A percentile compares a stretch with the other conserved stretches of the same genome.
These are phyloP conservation scores for Choloepus hoffmanni DNA, from an alignment of 2,113 vertebrate species.

Conservation along the genomic window DNA sequence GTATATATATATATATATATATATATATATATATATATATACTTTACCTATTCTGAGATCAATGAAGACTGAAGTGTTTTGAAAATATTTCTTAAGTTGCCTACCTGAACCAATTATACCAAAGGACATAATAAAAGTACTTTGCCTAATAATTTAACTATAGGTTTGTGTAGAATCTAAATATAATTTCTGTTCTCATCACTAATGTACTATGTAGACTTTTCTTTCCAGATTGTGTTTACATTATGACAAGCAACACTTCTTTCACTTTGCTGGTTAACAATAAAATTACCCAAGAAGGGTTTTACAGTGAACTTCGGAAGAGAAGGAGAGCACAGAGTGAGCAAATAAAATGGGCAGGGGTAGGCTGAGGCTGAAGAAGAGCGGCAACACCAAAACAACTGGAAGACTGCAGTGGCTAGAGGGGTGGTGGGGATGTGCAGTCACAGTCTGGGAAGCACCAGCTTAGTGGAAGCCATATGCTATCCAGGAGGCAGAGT, in stretches of 20 bases:
- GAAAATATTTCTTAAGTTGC: slow-evolving; percentile 27
- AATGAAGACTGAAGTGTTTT: slow-evolving; percentile 13
- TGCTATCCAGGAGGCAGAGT: background rate
- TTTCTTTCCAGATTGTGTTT: slow-evolving; percentile 49
- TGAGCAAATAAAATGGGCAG: background rate
- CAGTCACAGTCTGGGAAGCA: background rate
- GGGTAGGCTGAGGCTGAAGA: background rate
- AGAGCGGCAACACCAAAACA: background rate
- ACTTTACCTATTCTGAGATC: slow-evolving; percentile 21
- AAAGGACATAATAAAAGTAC: slow-evolving; percentile 12
- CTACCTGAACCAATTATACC: background rate
- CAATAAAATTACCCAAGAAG: background rate
- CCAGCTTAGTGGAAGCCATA: background rate
- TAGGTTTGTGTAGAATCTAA: slow-evolving; percentile 8
- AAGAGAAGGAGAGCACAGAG: background rate
- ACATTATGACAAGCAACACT: background rate
- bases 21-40: background rate
- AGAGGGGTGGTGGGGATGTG: no score
- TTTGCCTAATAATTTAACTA: slow-evolving; percentile 39
- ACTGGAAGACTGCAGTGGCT: background rate
- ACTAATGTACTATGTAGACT: background rate
- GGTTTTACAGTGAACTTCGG: background rate
- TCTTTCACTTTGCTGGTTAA: slow-evolving; percentile 23
- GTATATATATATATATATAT: no score
- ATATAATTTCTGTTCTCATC: slow-evolving; percentile 24